These are phyloP conservation scores for Eustalomyia histrio DNA, from an alignment of 2,888 invertebrate species.

Conservation along the genomic window DNA sequence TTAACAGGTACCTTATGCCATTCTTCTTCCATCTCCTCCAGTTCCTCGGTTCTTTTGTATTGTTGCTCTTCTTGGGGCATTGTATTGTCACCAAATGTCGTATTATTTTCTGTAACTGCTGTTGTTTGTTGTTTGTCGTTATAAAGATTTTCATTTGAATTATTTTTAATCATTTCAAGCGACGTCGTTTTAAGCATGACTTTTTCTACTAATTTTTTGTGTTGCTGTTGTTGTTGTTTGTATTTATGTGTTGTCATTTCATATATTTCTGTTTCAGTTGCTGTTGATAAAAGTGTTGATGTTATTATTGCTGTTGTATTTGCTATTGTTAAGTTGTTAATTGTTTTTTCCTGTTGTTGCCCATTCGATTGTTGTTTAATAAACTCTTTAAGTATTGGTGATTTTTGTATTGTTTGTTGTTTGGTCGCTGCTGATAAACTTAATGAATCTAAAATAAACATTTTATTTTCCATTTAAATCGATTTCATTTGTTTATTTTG, in stretches of 20 bases:
- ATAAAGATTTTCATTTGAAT: constrained; percentile 49
- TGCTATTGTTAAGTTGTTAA: constrained; percentile 22
- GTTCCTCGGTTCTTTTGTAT: constrained; percentile 21
- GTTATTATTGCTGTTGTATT: neutral
- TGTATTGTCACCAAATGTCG: constrained; percentile 51
- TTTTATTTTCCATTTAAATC: constrained; percentile 20
- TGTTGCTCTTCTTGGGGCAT: constrained; percentile 46
- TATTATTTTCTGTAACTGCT: constrained; percentile 57
- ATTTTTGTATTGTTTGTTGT: constrained; percentile 8
- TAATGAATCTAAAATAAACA: constrained; percentile 66
- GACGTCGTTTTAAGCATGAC: constrained; percentile 30
- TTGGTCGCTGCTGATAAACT: constrained; percentile 55
- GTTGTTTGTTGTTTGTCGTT: constrained; percentile 47
- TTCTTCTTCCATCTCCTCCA: neutral
- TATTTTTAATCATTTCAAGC: constrained; percentile 54
- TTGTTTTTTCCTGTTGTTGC: constrained; percentile 22
- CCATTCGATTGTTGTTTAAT: neutral
- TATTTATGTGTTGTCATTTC: constrained; percentile 59
- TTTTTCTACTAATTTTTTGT: constrained; percentile 25
- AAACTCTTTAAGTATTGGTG: constrained; percentile 20
- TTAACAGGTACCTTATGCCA: constrained; percentile 31
- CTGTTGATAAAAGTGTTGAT: neutral
- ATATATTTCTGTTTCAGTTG: constrained; percentile 6
- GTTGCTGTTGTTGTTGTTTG: constrained; percentile 25
- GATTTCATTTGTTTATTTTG: constrained; percentile 10